These are phyloP conservation scores for Lerema accius DNA, from an alignment of 1,140 invertebrate species.

Conservation along the genomic window DNA sequence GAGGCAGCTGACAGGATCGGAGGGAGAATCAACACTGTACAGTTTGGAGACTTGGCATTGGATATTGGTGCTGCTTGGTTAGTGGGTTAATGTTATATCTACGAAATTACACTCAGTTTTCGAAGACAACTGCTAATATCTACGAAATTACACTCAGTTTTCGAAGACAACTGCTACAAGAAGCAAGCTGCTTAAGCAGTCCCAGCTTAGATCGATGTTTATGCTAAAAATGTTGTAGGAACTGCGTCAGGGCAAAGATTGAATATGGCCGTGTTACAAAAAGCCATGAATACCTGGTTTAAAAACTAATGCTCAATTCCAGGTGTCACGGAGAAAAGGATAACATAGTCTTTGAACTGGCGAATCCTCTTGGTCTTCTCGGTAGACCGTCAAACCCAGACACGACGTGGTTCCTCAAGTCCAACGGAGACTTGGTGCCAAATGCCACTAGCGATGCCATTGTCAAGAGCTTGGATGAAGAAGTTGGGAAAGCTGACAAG, in stretches of 20 bases:
- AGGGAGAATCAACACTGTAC: conserved; percentile 85
- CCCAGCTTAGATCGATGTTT: too few relatives aligned
- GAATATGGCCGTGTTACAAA: too few relatives aligned
- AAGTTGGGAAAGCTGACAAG: conserved; percentile 58
- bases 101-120: conserved; percentile 5
- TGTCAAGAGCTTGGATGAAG: conserved; percentile 46
- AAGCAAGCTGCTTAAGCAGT: too few relatives aligned
- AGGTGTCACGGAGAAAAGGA: conserved; percentile 90
- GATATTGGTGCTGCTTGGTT: conserved; percentile 93
- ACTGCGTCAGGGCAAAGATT: too few relatives aligned
- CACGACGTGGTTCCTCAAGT: conserved; percentile 57
- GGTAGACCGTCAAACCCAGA: conserved; percentile 54
- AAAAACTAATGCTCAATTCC: conserved; percentile 1
- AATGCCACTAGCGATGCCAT: conserved; percentile 43
- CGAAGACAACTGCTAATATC: too few relatives aligned
- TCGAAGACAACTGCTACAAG: too few relatives aligned
- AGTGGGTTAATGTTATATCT: too few relatives aligned
- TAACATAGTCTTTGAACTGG: conserved; percentile 87
- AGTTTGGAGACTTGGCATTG: conserved; percentile 85
- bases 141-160: conserved; percentile 5
- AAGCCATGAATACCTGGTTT: too few relatives aligned
- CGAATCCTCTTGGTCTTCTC: conserved; percentile 83
- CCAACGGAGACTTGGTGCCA: conserved; percentile 56
- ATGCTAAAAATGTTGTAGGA: too few relatives aligned
- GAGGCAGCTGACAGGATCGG: conserved; percentile 90